Base-by-base conservation (phyloP, 2,888 invertebrate species). In the Drosophila stalkeri region DNA sequence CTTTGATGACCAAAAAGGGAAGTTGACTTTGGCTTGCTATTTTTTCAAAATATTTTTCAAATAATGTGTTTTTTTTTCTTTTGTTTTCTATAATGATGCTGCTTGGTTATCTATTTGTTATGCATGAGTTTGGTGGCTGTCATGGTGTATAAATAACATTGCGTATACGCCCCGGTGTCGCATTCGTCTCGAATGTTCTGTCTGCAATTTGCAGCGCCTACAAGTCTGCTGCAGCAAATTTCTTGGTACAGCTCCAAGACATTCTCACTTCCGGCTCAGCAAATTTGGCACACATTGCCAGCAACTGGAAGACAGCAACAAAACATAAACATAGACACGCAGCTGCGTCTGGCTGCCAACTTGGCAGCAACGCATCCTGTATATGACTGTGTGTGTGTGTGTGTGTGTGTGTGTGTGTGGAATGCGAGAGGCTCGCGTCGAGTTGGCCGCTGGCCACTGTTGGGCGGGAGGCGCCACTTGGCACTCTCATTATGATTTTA, bases 201-300 rank as follows among this genome's bases (percentile, higher is more conserved):
- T 91, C 91, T 89, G 91, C 91, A 91, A 81, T 86, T 81, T 85
- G 77, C 66, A 91, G 91, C 91, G 91, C 90, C 91, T 89, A 91
- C 80, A 85, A 91, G 91, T 91, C 91, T 91, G 79, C 87, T 90
- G 89, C 90, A 89, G 81, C 82, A 81, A 62, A 51, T 75, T 77
- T 79, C 75, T 77, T 72, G 72, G 75, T 79, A 72, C 62, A 64
- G 65, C 79, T 70, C 68, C 72, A 78, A 78, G 78, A 72, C 70
- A 66, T 63, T 64, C 16, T 14, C 23, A 57, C 63, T 77, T 81
- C 72, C 77, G 67, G 64, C 51, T 68, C 39, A 43, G 23, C 46
- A 23, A 33, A 46, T 74, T 79, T 79, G 80, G 80, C 78, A 72
- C 72, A 73, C 75, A 72, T 76, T 37, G 63, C 33, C 64, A 67